Evolutionary conservation across 2,888 invertebrate genomes (phyloP), one percentile per base, ranked within the genome.

Genomic region (Tubulanus polymorphus): DNA sequence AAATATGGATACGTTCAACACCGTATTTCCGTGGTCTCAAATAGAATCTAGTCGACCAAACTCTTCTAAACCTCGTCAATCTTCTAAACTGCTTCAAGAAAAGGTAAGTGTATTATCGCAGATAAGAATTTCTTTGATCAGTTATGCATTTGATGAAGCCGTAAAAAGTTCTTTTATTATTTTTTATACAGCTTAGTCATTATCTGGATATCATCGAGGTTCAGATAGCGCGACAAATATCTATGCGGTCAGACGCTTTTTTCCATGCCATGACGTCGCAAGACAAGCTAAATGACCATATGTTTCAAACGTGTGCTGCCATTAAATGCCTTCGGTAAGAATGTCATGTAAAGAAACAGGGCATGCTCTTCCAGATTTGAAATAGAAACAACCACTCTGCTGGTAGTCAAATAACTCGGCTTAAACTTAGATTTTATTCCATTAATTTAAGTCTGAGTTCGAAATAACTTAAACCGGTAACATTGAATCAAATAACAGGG

Each of bases 191-290:
- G 84, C 81, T 96, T 41, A 93, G 92, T 73, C 91, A 93, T 76
- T 94, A 95, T 79, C 83, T 97, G 71, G 96, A 97, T 82, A 87
- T 91, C 57, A 91, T 96, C 48, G 96, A 97, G 81, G 90, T 93
- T 72, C 88, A 91, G 80, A 92, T 94, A 75, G 91, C 92, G 3
- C 87, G 88, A 69, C 94, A 95, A 83, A 84, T 95, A 53, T 92
- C 95, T 28, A 88, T 90, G 70, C 93, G 95, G 76, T 95, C 95
- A 10, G 92, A 92, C 67, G 94, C 94, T 20, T 99, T 97, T 82
- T 99, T 97, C 76, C 90, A 93, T 79, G 96, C 96, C 1, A 96
- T 99, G 90, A 88, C 95, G 53, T 96, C 96, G 6, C 97, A 99
- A 80, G 95, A 97, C 76, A 90, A 91, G 28, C 88, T 99, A 50